These are phyloP conservation scores for Drosophila nigritarsus DNA, from an alignment of 2,888 invertebrate species.

Conservation along the genomic window DNA sequence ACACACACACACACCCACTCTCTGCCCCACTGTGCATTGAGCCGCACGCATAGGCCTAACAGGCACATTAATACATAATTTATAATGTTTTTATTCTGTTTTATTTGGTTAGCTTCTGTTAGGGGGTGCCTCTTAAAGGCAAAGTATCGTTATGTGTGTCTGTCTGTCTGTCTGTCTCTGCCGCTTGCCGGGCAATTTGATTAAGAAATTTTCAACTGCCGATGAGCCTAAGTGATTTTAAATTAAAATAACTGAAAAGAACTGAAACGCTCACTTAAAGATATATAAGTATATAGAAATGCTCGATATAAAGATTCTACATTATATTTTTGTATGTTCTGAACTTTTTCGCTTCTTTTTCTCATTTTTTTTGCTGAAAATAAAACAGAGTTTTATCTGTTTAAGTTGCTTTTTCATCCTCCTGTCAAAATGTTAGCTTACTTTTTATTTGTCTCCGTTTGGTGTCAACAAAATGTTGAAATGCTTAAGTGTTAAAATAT, in stretches of 20 bases:
- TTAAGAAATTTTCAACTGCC: constrained; percentile 49
- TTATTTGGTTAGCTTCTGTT: constrained; percentile 39
- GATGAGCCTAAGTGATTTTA: constrained; percentile 40
- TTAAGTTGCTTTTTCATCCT: neutral
- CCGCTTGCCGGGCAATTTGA: constrained; percentile 44
- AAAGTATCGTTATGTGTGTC: constrained; percentile 9
- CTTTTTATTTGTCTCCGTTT: neutral
- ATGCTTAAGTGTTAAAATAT: neutral
- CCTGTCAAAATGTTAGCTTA: neutral
- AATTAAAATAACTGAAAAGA: constrained; percentile 20
- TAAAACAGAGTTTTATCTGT: neutral
- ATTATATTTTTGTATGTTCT: neutral
- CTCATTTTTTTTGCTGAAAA: neutral
- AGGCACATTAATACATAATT: constrained; percentile 82
- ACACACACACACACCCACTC: constrained; percentile 21
- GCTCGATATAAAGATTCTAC: neutral
- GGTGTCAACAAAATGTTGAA: neutral
- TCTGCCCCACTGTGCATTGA: constrained; percentile 21
- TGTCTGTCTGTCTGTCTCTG: neutral
- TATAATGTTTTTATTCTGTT: constrained; percentile 76
- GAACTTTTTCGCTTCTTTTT: neutral
- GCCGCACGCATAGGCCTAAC: constrained; percentile 57
- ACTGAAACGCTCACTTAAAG: constrained; percentile 2
- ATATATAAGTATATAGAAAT: neutral
- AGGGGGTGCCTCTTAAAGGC: constrained; percentile 18